Percentiles rank a stretch among this genome's conserved stretches.
These are phyloP conservation scores for Prionailurus bengalensis DNA, from an alignment of 2,113 vertebrate genomes.

Conservation along the genomic window DNA sequence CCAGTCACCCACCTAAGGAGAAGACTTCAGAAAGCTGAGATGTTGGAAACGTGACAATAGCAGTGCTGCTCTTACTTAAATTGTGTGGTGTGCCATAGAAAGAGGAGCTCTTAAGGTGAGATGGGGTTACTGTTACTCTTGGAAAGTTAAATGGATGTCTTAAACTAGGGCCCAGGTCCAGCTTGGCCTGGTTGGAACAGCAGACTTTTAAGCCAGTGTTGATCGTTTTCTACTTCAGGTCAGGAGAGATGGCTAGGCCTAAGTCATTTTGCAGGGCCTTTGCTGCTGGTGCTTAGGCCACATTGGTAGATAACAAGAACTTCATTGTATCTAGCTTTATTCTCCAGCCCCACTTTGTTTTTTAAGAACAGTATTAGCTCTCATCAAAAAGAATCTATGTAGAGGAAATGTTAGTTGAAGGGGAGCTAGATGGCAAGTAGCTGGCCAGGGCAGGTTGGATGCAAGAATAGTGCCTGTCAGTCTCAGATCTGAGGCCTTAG, in stretches of 20 bases:
- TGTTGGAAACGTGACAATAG: neutral
- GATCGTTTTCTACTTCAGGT: neutral
- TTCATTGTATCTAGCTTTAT: neutral
- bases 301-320: neutral
- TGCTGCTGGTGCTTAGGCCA: constrained; percentile 8
- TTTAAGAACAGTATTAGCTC: constrained; percentile 21
- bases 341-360: neutral
- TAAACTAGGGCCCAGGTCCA: neutral
- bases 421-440: neutral
- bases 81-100: neutral
- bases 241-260: neutral
- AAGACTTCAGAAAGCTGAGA: neutral
- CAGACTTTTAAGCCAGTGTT: neutral
- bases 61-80: neutral
- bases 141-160: neutral
- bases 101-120: neutral
- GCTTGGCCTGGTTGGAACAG: neutral
- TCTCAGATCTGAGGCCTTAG: neutral
- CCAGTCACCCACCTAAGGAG: neutral
- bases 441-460: neutral
- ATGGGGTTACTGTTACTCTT: neutral
- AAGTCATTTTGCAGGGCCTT: neutral
- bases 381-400: neutral
- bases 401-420: constrained; percentile 4
- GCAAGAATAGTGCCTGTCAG: neutral